phyloP scores from a whole-genome alignment of 2,888 invertebrate species.

The Cephalotes varians region DNA sequence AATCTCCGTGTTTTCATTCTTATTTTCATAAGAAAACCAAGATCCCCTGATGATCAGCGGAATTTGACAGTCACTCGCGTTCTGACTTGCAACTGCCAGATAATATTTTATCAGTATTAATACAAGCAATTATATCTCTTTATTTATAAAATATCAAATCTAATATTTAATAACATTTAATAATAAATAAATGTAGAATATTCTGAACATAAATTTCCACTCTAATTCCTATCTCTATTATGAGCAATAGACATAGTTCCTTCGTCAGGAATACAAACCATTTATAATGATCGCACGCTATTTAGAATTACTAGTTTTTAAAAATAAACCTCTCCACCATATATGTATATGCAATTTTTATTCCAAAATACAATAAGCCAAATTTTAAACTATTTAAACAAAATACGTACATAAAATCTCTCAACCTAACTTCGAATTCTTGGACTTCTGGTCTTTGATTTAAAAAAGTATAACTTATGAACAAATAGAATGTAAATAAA shows the following conservation, averaged over 20 bases:
- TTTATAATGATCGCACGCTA: too few species aligned
- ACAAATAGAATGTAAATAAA: background rate
- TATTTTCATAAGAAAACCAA: conserved; percentile 97
- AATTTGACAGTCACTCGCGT: conserved; percentile 88
- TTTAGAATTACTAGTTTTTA: too few species aligned
- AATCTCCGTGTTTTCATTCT: conserved; percentile 95
- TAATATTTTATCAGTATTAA: background rate
- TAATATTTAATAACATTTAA: background rate
- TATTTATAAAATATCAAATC: background rate
- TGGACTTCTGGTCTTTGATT: background rate
- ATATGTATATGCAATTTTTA: background rate
- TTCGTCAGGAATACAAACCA: too few species aligned
- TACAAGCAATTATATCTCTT: background rate
- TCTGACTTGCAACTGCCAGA: conserved; percentile 53
- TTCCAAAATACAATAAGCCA: background rate
- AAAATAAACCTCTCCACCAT: too few species aligned
- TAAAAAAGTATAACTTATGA: background rate
- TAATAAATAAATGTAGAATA: too few species aligned
- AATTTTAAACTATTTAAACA: background rate
- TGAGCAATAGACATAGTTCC: too few species aligned
- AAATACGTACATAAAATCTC: background rate
- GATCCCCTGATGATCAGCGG: conserved; percentile 93
- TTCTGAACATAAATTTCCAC: too few species aligned
- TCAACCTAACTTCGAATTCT: background rate
- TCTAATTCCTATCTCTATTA: too few species aligned